Base-by-base conservation (phyloP, 2,888 invertebrate species). In the Platycnemis pennipes region DNA sequence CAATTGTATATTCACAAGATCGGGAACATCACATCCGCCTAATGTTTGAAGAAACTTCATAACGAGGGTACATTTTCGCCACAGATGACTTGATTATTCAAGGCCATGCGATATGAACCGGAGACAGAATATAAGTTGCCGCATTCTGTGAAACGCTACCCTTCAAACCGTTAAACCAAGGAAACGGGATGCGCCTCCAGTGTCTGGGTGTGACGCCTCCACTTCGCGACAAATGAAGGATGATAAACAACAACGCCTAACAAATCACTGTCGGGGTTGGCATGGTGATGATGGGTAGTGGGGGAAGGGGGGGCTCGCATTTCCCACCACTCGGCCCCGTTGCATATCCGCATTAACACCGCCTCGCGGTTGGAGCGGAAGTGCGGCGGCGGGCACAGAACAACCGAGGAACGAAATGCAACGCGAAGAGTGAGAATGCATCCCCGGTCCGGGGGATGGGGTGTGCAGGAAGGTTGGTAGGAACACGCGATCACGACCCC, bases 281-380 rank as follows among this genome's bases (percentile, higher is more conserved):
- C 77, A 5, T 13, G 31, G 26, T 0, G 63, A 63, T 26, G 77
- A 26, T 37, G 49, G 19, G 2, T n/a, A n/a, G n/a, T n/a, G 19
- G 49, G 49, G 49, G 49, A 53, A 19, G 53, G 13, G 1, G 53
- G 63, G n/a, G n/a, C 63, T 53, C 63, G 63, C 63, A 56, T 56
- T 49, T 49, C 19, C 19, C 49, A n/a, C 22, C 63, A 63, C 63
- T 31, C 31, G 37, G 31, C 77, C 77, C 77, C 77, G 37, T 37
- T 77, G 77, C 77, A 77, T 37, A 77, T 77, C 77, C 77, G 77
- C 77, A 77, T 77, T 77, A 77, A 37, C 77, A 37, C n/a, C 31
- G 31, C 5, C 31, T 69, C 31, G 69, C 77, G 26, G 77, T 16
- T 77, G 77, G 37, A 31, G 37, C 77, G 77, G 77, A 77, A 37